Conservation (phyloP, 2,797 vertebrate genomes). For the Periparus ater region DNA sequence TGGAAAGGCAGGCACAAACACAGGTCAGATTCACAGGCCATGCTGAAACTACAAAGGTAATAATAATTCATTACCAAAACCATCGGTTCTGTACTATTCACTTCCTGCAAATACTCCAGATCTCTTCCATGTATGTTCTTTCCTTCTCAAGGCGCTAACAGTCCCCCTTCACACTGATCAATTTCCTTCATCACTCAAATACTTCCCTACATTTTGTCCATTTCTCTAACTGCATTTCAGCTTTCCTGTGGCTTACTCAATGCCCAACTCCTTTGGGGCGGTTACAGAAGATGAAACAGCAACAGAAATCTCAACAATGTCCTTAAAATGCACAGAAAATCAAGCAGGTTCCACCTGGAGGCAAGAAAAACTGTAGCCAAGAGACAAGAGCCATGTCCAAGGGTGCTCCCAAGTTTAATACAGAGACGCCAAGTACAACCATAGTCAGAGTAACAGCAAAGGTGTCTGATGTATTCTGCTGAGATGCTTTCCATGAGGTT, state of each 20-base stretch:
- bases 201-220: not conserved
- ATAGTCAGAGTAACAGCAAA: not conserved
- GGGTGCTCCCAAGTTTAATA: not conserved
- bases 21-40: not conserved
- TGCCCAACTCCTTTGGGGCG: not conserved
- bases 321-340: not conserved
- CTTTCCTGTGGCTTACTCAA: not conserved
- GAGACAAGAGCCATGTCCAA: not conserved
- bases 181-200: not conserved
- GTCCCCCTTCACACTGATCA: not conserved
- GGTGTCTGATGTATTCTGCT: not conserved
- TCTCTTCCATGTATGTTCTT: not conserved
- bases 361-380: not conserved
- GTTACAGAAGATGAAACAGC: not conserved
- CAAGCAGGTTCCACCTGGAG: not conserved
- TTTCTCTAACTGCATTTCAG: not conserved
- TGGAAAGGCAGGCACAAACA: not conserved
- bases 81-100: not conserved
- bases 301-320: not conserved
- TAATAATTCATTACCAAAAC: not conserved
- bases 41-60: not conserved
- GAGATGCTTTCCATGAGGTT: not conserved
- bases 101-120: not conserved
- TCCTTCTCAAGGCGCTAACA: not conserved
- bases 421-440: not conserved